Evolutionary conservation across 2,113 vertebrate species (phyloP), one percentile per base, ranked within the genome.

Genomic region (Gymnogyps californianus): DNA sequence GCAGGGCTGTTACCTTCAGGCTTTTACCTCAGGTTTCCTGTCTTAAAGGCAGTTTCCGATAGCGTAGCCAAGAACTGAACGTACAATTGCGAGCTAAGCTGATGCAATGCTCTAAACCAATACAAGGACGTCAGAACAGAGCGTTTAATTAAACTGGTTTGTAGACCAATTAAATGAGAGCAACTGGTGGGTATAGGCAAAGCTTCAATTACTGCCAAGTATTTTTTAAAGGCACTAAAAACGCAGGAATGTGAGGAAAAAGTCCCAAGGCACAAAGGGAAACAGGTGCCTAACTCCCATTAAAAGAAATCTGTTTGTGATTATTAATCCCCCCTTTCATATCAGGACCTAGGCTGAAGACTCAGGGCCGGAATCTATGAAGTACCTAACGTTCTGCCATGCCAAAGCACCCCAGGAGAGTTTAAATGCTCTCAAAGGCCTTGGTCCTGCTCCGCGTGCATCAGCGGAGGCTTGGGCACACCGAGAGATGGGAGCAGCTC

Each of bases 11-110:
- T 47, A 64, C 89, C 81, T 94, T 67, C 77, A 38, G 85, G 85
- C 61, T 83, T 52, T 58, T 62, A 69, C 95, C 89, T 94, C 89
- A 6, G 76, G 85, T 74, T 96, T 96, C 92, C 92, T 92, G 92
- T 54, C 81, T 74, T 13, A 7, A 62, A 69, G 85, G 85, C 92
- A 47, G 58, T 83, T 94, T 96, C 95, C 61, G 59, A 94, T 5
- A 3, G 81, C 9, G 1, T 0, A 38, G 92, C 85, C 92, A 89
- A 83, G 85, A 78, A 4, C 52, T 13, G 42, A 72, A 2, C 26
- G 2, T 2, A 58, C 80, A 42, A 64, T 14, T 3, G 19, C 26
- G 2, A 70, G 71, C 40, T 8, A 2, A 70, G 85, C 71, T 64
- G 75, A 25, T 34, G 75, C 80, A 72, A 42, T 1, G 58, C 58